Conservation (phyloP, 64 coral and sea anemone genomes). For the Pocillopora verrucosa region DNA sequence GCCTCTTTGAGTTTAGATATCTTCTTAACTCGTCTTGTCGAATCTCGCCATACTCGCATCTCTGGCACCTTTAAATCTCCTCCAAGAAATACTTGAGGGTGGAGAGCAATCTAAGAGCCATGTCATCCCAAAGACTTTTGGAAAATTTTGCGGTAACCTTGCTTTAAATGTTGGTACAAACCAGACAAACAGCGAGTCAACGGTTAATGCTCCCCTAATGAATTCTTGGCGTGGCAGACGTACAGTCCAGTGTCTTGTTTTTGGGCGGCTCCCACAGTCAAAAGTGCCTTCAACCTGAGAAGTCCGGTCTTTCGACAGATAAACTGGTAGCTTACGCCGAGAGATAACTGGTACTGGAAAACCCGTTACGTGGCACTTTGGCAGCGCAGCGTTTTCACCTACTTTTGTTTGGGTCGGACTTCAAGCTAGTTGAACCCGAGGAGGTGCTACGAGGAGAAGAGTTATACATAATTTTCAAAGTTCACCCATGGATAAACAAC, state of each 20-base stretch:
- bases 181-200: background rate
- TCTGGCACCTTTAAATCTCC: background rate
- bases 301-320: background rate
- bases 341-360: conserved; percentile 30
- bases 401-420: conserved; percentile 25
- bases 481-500: too few species aligned
- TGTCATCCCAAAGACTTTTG: background rate
- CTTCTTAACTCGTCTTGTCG: background rate
- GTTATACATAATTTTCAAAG: too few species aligned
- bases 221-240: background rate
- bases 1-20: background rate
- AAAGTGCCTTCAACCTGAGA: background rate
- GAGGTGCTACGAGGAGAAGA: conserved; percentile 13
- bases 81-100: background rate
- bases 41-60: background rate
- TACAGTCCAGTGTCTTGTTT: conserved; percentile 1
- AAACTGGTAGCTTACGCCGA: conserved; percentile 26
- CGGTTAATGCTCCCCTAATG: background rate
- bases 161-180: background rate
- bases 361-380: conserved; percentile 42
- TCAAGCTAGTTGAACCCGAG: background rate
- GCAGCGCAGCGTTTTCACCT: conserved; percentile 6
- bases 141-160: background rate
- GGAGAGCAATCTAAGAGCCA: background rate
- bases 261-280: background rate